Base-by-base conservation (phyloP, 1,140 invertebrate genomes). In the Macrosteles quadrilineatus region DNA sequence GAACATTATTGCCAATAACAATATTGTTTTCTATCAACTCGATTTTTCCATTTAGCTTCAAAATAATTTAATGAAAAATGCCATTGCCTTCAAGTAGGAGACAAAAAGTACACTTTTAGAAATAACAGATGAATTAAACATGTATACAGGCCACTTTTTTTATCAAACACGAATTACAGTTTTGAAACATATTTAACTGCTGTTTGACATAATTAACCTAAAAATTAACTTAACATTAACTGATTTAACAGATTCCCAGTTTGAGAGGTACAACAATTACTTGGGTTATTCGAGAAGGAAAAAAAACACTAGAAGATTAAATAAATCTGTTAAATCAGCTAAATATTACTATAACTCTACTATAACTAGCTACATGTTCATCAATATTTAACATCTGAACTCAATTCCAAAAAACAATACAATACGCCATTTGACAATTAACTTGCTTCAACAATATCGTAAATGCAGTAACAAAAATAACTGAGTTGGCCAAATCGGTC, bases 161-260 rank as follows among this genome's bases (percentile, higher is more conserved):
- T 30, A 59, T 59, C 55, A 59, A 59, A 59, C 55, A 59, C 23
- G 21, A 59, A 27, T 59, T 59, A 57, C 53, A 62, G 53, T 59
- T 69, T 69, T 57, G 67, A 69, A 69, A 69, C 67, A 69, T 69
- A 69, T 69, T 69, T 69, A 69, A 69, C 50, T 69, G 67, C 31
- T 69, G 67, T 69, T 69, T 69, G 57, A 43, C 36, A 69, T 55
- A 62, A 55, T 59, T 50, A 67, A 27, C 2, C 32, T 47, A 43
- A 21, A 64, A 25, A 45, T 47, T 17, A 47, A 23, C 23, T 45
- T 23, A 50, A 50, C 12, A n/a, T 50, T 29, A 45, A 67, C 43
- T 53, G 43, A 45, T 50, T 45, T 50, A 50, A 67, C 43, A 67
- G 30, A 47, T 67, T 67, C 43, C n/a, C 23, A 65, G 43, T 32